A percentile compares a stretch with the other conserved stretches of the same genome.
These are phyloP conservation scores for Trachemys scripta DNA, from an alignment of 2,113 vertebrate species.

Conservation along the genomic window DNA sequence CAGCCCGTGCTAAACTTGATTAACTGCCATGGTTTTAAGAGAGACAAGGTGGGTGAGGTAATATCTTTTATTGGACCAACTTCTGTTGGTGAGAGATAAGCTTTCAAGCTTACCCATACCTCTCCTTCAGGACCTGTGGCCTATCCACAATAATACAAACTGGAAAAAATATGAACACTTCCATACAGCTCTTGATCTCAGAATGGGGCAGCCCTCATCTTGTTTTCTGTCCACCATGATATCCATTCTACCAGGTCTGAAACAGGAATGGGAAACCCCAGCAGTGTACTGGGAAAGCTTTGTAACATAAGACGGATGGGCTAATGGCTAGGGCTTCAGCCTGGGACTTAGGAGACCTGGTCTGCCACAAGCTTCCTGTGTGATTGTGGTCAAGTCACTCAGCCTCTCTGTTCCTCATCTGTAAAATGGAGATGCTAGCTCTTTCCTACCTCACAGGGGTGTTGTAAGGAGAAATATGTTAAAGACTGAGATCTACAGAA, in stretches of 20 bases:
- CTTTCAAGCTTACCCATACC: too few relatives aligned
- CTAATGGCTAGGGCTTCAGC: neutral
- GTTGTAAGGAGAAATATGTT: neutral
- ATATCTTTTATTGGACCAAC: neutral
- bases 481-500: neutral
- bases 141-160: conserved; percentile 37
- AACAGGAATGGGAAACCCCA: neutral
- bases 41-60: neutral
- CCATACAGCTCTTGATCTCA: neutral
- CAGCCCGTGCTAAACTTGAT: neutral
- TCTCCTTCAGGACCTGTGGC: too few relatives aligned
- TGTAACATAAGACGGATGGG: too few relatives aligned
- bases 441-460: neutral
- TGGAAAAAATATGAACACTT: conserved; percentile 3
- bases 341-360: neutral
- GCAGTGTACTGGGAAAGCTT: neutral
- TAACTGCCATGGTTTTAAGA: conserved; percentile 25
- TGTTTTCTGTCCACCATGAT: neutral
- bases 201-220: neutral
- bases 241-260: neutral
- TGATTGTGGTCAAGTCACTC: neutral
- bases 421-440: neutral
- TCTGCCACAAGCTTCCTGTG: neutral
- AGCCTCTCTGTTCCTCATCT: neutral
- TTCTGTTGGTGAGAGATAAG: too few relatives aligned